Evolutionary conservation across 1,140 invertebrate genomes (phyloP), one percentile per base, ranked within the genome.

Genomic region (Medauroidea extradentata): DNA sequence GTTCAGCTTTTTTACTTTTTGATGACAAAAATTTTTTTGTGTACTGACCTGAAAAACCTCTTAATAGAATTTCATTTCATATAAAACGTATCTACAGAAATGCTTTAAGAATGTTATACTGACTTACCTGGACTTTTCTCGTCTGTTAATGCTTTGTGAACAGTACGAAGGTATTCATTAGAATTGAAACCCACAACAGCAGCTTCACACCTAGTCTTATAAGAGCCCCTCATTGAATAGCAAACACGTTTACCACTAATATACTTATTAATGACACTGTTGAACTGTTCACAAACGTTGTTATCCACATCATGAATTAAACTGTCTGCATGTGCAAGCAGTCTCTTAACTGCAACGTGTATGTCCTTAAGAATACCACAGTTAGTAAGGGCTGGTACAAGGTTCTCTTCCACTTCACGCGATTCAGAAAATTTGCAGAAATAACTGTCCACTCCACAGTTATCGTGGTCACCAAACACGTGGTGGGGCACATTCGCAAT

Each of bases 281-380:
- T 72, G 63, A 69, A 77, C 9, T 42, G 21, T 67, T 79, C 77
- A 8, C 67, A 69, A 24, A 57, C 24, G 60, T 78, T 79, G 46
- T 72, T 78, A 24, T 70, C 74, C 16, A 67, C 63, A 56, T 74
- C 67, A 0, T 65, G 51, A 5, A 78, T 54, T 19, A 74, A 65
- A 57, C 68, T 69, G 1, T 63, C 19, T 19, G 67, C 44, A 57
- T 67, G 42, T 21, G 41, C 13, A 46, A 46, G 3, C 18, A 46
- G 18, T 46, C 44, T 46, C 44, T 21, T 46, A 25, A 46, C 24
- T 46, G 44, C 44, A 7, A 34, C 4, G 11, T 34, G 4, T 34
- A 34, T 34, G 29, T 34, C 29, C 18, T 7, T 25, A 4, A 46
- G 13, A 4, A 46, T 19, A n/a, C 44, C 44, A 46, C 44, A 7